Evolutionary conservation across 1,140 invertebrate genomes (phyloP), one percentile per base, ranked within the genome.

Genomic region (Pomacea maculata): DNA sequence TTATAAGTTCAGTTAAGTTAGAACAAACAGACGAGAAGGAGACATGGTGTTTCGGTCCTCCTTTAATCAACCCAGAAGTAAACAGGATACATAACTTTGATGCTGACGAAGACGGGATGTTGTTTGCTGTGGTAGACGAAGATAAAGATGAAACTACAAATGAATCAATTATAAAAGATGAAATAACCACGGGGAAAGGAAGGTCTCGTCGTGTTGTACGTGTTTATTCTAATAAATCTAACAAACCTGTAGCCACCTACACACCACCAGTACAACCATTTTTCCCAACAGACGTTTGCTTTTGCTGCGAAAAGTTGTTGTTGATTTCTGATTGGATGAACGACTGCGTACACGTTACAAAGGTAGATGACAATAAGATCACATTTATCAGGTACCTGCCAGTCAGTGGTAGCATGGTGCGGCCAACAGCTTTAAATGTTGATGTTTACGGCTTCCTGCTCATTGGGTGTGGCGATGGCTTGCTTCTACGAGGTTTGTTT

Each of bases 251-350:
- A 61, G 57, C 57, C 4, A 61, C 57, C 57, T 61, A 61, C 57
- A 61, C 3, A 45, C 25, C 25, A 9, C 9, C 9, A 61, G 57
- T 2, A 61, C 1, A 11, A 11, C 4, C 34, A 0, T 78, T 70
- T 54, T 29, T 25, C 52, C 77, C 77, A 12, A 54, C 77, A 12
- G 78, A 75, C 70, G 78, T 80, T 14, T 80, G 70, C 70, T 73
- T 75, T 29, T 73, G 45, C 25, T 17, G 52, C 10, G 2, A 74
- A 45, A 25, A 45, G 63, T 29, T 80, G 34, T 5, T 45, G 34
- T 25, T 75, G 17, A 70, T 80, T 52, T 71, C 70, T 15, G 78
- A 75, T 45, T 17, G 65, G 57, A 61, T 61, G 61, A 75, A 74
- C 57, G 78, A 75, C 72, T 54, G 57, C 34, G 78, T 74, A 29